Evolutionary conservation across 2,113 vertebrate species (phyloP), one percentile per base, ranked within the genome.

Genomic region (Cromileptes altivelis): DNA sequence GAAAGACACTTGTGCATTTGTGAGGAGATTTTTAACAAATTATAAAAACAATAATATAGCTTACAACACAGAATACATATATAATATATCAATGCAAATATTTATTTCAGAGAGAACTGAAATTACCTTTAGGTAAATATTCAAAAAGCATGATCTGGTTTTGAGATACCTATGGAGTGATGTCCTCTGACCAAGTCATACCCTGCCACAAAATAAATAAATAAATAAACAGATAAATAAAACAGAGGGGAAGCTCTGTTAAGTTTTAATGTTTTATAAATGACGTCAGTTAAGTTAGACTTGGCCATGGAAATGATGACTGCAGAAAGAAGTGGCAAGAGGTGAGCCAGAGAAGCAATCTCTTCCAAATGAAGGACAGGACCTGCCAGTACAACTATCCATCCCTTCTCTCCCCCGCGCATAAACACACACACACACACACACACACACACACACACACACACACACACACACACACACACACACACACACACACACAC

Each of bases 281-380:
- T 80, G 78, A 87, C 56, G 65, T 88, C 62, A 83, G 68, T 47
- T 27, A 65, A 57, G 70, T 78, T 71, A 33, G 67, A 53, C 33
- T 72, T 82, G 70, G 67, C 75, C 49, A 42, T 52, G 45, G 45
- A 83, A 75, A 83, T 17, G 58, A 83, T 64, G 70, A 88, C 85
- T 78, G 78, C 78, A 88, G 76, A 68, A 56, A 75, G 69, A 62
- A 89, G 71, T 72, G 65, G 65, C 50, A 62, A 75, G 25, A 80
- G 72, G 69, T 85, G 77, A 86, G 70, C 76, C 67, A 86, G 82
- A 82, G 75, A 81, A 83, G 75, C 62, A 73, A 86, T 89, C 37
- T 78, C 81, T 84, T 74, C 69, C 79, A 77, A 85, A 78, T 74
- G 63, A 87, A 81, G 69, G 83, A 88, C 61, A 76, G 60, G 75